phyloP scores from a whole-genome alignment of 2,888 invertebrate genomes.

The Chymomyza amoena region DNA sequence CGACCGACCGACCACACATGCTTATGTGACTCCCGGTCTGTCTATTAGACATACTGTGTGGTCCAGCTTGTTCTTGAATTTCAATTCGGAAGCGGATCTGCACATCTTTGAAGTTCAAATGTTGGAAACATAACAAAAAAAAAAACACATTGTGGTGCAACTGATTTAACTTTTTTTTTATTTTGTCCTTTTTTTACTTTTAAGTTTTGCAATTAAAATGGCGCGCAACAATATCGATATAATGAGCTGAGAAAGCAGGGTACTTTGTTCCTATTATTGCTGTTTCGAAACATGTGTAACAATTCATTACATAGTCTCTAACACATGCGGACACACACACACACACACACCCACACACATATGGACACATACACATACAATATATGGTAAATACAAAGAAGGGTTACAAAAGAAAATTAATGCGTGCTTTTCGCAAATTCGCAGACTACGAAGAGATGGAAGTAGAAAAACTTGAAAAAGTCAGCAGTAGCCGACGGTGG shows the following conservation, averaged over 20 bases:
- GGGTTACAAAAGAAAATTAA: slow-evolving; percentile 72
- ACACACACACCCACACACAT: slow-evolving; percentile 2
- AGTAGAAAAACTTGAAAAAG: slow-evolving; percentile 22
- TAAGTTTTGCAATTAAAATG: slow-evolving; percentile 50
- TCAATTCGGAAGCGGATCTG: slow-evolving; percentile 14
- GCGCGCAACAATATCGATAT: slow-evolving; percentile 60
- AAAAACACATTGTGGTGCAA: neutral
- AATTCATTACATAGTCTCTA: slow-evolving; percentile 66
- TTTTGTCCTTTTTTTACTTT: slow-evolving; percentile 19
- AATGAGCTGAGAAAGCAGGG: slow-evolving; percentile 61
- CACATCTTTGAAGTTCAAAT: slow-evolving; percentile 37
- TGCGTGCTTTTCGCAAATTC: slow-evolving; percentile 68
- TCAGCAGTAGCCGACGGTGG: no score
- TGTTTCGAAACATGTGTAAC: slow-evolving; percentile 66
- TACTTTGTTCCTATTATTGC: slow-evolving; percentile 58
- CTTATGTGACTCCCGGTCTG: neutral
- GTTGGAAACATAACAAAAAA: neutral
- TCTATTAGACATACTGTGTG: slow-evolving; percentile 8
- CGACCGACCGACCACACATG: slow-evolving; percentile 46
- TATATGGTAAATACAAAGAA: slow-evolving; percentile 57
- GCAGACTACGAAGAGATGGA: slow-evolving; percentile 17
- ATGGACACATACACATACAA: slow-evolving; percentile 21
- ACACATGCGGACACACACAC: slow-evolving; percentile 2
- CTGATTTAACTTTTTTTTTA: neutral
- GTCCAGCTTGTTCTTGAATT: slow-evolving; percentile 21